Percentiles rank a stretch among this genome's conserved stretches.
Conservation (phyloP, 2,797 vertebrate genomes). For the Discoglossus pictus region DNA sequence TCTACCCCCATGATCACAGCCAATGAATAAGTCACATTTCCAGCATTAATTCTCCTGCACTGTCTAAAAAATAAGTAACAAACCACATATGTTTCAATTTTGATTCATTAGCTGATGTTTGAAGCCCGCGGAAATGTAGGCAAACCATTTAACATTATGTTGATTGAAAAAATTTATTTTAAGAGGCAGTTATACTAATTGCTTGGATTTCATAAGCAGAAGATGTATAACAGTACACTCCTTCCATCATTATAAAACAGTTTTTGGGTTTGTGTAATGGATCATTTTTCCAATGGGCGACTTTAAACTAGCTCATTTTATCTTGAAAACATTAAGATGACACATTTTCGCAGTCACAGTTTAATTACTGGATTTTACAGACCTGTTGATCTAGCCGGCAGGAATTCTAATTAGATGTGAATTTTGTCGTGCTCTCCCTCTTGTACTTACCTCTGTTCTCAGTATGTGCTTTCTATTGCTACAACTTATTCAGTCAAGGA, state of each 20-base stretch:
- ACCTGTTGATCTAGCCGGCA: slow-evolving; percentile 64
- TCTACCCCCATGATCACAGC: too few species aligned
- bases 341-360: slow-evolving; percentile 58
- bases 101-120: slow-evolving; percentile 15
- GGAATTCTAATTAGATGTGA: slow-evolving; percentile 65
- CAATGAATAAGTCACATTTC: too few species aligned
- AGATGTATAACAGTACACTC: slow-evolving; percentile 21
- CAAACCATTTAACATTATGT: slow-evolving; percentile 34
- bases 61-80: too few species aligned
- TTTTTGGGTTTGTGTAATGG: slow-evolving; percentile 35
- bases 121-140: slow-evolving; percentile 38
- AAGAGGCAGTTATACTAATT: slow-evolving; percentile 55
- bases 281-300: slow-evolving; percentile 54
- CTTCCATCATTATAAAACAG: slow-evolving; percentile 34
- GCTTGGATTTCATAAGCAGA: slow-evolving; percentile 45
- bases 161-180: slow-evolving; percentile 58
- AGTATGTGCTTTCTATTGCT: slow-evolving; percentile 49
- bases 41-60: too few species aligned
- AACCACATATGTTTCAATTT: slow-evolving; percentile 19
- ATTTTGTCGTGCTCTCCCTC: slow-evolving; percentile 57
- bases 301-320: slow-evolving; percentile 55
- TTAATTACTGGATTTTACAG: slow-evolving; percentile 65
- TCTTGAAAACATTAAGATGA: slow-evolving; percentile 57
- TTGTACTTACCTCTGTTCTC: slow-evolving; percentile 56
- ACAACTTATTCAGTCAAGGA: slow-evolving; percentile 58